Evolutionary conservation across 2,888 invertebrate species (phyloP).

Genomic region (Hydrotaea cyrtoneurina): DNA sequence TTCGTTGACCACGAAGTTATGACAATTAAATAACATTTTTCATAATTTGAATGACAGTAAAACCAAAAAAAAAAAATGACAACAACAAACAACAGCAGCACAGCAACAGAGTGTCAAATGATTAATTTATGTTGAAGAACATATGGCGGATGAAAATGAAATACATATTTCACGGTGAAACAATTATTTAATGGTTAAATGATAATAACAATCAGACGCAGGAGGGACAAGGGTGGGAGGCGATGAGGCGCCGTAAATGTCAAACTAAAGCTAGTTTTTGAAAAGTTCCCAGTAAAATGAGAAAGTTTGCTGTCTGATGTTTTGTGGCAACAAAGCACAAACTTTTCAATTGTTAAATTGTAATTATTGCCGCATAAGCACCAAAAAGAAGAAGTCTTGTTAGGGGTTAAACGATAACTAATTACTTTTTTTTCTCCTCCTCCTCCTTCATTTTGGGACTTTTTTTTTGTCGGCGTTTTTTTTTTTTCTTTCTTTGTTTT

Average conservation of each 20-base stretch:
- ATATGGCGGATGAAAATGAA: not conserved
- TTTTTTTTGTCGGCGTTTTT: too few relatives aligned
- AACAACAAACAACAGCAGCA: not conserved
- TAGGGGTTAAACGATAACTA: conserved; percentile 14
- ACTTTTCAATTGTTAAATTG: conserved; percentile 16
- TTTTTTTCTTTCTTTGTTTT: not conserved
- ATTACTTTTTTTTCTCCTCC: not conserved
- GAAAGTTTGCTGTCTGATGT: not conserved
- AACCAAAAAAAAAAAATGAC: conserved; percentile 2
- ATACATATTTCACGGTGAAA: not conserved
- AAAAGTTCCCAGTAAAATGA: too few relatives aligned
- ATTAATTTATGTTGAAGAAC: conserved; percentile 19
- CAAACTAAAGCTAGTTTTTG: too few relatives aligned
- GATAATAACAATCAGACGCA: too few relatives aligned
- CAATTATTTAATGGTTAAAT: not conserved
- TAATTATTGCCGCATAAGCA: conserved; percentile 1
- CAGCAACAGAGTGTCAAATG: conserved; percentile 20
- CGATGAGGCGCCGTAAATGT: too few relatives aligned
- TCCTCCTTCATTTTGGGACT: not conserved
- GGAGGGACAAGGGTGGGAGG: too few relatives aligned
- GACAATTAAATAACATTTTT: conserved; percentile 42
- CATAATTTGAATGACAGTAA: conserved; percentile 22
- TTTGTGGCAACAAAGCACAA: not conserved
- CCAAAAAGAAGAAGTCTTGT: not conserved
- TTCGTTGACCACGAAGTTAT: conserved; percentile 45